Base-by-base conservation (phyloP, 2,888 invertebrate genomes). In the Mongoloraphidia duomilia region DNA sequence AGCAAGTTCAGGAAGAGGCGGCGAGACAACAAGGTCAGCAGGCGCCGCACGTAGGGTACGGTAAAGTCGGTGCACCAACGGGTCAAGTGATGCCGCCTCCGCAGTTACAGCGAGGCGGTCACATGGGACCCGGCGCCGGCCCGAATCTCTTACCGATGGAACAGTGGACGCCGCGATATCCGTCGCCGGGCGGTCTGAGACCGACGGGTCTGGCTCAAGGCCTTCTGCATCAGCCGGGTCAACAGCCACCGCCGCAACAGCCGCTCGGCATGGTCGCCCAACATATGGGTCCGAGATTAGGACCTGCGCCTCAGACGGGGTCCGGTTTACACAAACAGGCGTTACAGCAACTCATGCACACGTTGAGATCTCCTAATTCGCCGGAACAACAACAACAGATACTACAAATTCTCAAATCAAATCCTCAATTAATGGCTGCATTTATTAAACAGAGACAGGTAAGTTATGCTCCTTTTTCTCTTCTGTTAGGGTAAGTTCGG, bases 381-480 rank as follows among this genome's bases (percentile, higher is more conserved):
- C 87, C 86, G 55, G 91, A 94, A 63, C 94, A 95, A 64, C 94
- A 95, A 63, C 85, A 85, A 63, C 86, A 89, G 69, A 82, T 90
- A 52, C 73, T 94, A 53, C 82, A 84, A 61, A 91, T 95, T 62
- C 77, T 95, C 54, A 93, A 93, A 69, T 84, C 87, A 55, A 92
- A 94, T 71, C 95, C 95, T 39, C 90, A 89, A 59, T 75, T 96
- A 43, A 94, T 95, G 91, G 91, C 93, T 49, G 91, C 93, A 48
- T 92, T 92, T 64, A 87, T 95, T 56, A 91, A 92, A 62, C 89
- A 90, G 66, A 74, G 88, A 64, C 82, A 85, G 71, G 80, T 77
- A 57, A 55, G 63, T 56, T 13, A 26, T 36, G 9, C 33, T 17
- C 33, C 34, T 10, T 40, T 49, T n/a, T 49, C 49, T 10, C 35